phyloP scores from a whole-genome alignment of 2,113 vertebrate genomes.

The Pollimyrus isidori region DNA sequence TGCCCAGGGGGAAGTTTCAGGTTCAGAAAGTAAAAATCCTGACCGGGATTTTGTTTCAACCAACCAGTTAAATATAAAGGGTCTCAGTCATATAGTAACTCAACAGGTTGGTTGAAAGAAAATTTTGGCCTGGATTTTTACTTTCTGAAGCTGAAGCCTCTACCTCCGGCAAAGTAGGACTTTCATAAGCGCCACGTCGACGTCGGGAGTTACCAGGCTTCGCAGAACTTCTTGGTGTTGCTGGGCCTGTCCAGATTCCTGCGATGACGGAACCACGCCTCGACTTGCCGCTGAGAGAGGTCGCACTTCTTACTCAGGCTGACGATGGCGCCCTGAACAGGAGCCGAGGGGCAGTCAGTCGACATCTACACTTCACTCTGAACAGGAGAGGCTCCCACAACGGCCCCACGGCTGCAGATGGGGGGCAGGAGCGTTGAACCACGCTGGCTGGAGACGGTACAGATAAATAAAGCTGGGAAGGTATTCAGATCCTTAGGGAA shows the following conservation, averaged over 20 bases:
- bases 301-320: slow-evolving; percentile 67
- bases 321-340: slow-evolving; percentile 46
- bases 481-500: neutral
- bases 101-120: too few species aligned
- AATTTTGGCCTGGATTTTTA: too few species aligned
- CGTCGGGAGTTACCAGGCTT: slow-evolving; percentile 70
- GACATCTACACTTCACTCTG: neutral
- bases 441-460: neutral
- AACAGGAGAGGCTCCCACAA: neutral
- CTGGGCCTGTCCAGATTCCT: slow-evolving; percentile 70
- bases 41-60: too few species aligned
- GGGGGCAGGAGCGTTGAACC: neutral
- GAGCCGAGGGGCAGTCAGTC: slow-evolving; percentile 3
- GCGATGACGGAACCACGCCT: slow-evolving; percentile 75
- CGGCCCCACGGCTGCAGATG: neutral
- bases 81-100: too few species aligned
- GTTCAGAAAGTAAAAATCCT: too few species aligned
- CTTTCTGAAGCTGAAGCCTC: too few species aligned
- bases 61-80: too few species aligned
- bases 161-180: neutral
- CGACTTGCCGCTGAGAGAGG: slow-evolving; percentile 64
- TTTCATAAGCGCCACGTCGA: neutral
- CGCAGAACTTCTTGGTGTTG: slow-evolving; percentile 80
- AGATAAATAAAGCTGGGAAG: neutral
- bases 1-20: neutral